Conservation (phyloP, 2,797 vertebrate genomes). For the Lacerta bilineata region DNA sequence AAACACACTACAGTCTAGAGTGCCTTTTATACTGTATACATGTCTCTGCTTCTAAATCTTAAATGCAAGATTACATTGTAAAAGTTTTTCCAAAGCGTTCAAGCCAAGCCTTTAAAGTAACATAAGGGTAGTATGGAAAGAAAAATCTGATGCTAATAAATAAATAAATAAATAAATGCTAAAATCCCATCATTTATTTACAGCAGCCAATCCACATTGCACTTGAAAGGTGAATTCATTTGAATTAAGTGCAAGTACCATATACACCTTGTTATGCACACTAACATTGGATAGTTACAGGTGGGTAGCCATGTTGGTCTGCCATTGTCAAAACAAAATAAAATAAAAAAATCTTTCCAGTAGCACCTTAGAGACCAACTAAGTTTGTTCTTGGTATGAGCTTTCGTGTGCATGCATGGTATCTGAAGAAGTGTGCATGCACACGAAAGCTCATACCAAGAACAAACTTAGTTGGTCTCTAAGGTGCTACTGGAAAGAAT, state of each 20-base stretch:
- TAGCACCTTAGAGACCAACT: too few species aligned
- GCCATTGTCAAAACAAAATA: too few species aligned
- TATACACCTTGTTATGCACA: background rate
- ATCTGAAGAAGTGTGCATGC: too few species aligned
- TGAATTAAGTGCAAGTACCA: background rate
- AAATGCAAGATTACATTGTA: conserved; percentile 3
- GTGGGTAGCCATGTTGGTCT: too few species aligned
- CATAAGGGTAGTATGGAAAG: background rate
- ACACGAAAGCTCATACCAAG: too few species aligned
- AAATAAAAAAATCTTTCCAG: too few species aligned
- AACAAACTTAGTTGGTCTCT: too few species aligned
- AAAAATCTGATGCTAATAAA: background rate
- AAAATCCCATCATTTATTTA: background rate
- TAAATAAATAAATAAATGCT: background rate
- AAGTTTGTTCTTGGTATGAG: too few species aligned
- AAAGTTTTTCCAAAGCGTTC: background rate
- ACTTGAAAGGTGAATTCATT: background rate
- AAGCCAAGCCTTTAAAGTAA: background rate
- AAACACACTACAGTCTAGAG: conserved; percentile 29
- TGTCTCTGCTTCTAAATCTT: background rate
- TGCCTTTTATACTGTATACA: background rate
- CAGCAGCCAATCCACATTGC: background rate
- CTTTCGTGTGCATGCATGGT: too few species aligned
- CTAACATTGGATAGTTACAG: background rate
- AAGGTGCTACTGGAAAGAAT: too few species aligned